phyloP scores from a whole-genome alignment of 2,113 vertebrate genomes.

The Ranitomeya variabilis region DNA sequence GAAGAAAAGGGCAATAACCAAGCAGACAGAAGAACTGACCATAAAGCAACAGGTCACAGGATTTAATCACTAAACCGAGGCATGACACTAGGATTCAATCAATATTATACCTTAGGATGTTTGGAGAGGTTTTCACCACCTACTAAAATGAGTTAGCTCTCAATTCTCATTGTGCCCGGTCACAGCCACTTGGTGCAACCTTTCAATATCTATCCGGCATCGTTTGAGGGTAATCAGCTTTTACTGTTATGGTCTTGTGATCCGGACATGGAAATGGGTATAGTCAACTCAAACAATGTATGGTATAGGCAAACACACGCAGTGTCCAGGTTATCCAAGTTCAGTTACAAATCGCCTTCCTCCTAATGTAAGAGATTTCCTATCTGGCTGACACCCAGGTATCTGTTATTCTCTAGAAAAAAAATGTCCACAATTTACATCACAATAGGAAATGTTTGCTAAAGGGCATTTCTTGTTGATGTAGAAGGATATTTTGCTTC shows the following conservation, averaged over 20 bases:
- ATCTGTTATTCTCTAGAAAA: slow-evolving; percentile 42
- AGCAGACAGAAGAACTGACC: too few species aligned
- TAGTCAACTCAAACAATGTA: slow-evolving; percentile 31
- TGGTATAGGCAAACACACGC: slow-evolving; percentile 29
- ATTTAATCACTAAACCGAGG: too few species aligned
- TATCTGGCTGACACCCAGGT: slow-evolving; percentile 48
- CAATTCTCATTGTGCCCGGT: too few species aligned
- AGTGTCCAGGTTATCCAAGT: slow-evolving; percentile 49
- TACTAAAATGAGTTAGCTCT: too few species aligned
- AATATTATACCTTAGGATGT: too few species aligned
- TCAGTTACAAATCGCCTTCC: slow-evolving; percentile 42
- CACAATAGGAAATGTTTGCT: slow-evolving; percentile 46
- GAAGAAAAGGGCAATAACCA: too few species aligned
- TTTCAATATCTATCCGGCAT: not conserved
- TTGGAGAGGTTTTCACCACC: too few species aligned
- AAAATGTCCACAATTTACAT: slow-evolving; percentile 52
- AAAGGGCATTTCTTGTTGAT: slow-evolving; percentile 42
- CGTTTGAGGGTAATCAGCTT: not conserved
- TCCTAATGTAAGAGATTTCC: slow-evolving; percentile 49
- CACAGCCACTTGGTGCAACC: too few species aligned
- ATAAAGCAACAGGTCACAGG: too few species aligned
- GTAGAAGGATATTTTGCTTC: not conserved
- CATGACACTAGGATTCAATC: too few species aligned
- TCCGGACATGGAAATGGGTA: slow-evolving; percentile 32
- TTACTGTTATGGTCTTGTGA: not conserved